Base-by-base conservation (phyloP, 2,797 vertebrate genomes). In the Liasis olivaceus region DNA sequence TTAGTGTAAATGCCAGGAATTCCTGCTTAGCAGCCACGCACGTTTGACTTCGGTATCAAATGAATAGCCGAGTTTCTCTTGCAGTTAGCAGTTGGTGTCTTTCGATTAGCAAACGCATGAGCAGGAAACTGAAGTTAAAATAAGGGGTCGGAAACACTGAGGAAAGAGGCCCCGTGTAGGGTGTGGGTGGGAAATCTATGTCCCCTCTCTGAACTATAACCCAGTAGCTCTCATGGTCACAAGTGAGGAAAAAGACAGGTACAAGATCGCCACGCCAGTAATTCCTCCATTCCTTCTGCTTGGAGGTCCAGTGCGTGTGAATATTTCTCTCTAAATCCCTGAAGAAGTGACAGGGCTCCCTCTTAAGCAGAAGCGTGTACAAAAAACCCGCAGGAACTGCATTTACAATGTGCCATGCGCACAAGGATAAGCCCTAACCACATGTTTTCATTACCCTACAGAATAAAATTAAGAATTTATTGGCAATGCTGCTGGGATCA, bases 401-500 rank as follows among this genome's bases (percentile, higher is more conserved):
- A 64, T 60, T 36, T 58, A 31, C 31, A 22, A 77, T 77, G 64
- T 54, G 28, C 28, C 17, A 7, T 24, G 17, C 20, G n/a, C 24
- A 56, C 3, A 4, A 36, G 28, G 1, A 24, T 28, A 72, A 28
- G 64, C 47, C 47, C 66, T 36, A 90, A 59, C 56, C 69, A n/a
- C 11, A 36, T 88, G 22, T 58, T 47, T 56, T 22, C 26, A 85
- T 89, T 24, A 17, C 77, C 5, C 69, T 60, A 31, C 9, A 72
- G 90, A 62, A 84, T 89, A 66, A 91, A 95, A 0, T 2, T 56
- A 92, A 92, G 12, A 86, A 89, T 94, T 87, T 90, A 31, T 0
- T 87, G 12, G 94, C 94, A 81, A 87, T 81, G 26, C 8, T 77
- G 86, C 15, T 94, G 89, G 60, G 93, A 59, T 87, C 92, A 6